Evolutionary conservation across 2,797 vertebrate species (phyloP), one percentile per base, ranked within the genome.

Genomic region (Urosaurus nigricauda): DNA sequence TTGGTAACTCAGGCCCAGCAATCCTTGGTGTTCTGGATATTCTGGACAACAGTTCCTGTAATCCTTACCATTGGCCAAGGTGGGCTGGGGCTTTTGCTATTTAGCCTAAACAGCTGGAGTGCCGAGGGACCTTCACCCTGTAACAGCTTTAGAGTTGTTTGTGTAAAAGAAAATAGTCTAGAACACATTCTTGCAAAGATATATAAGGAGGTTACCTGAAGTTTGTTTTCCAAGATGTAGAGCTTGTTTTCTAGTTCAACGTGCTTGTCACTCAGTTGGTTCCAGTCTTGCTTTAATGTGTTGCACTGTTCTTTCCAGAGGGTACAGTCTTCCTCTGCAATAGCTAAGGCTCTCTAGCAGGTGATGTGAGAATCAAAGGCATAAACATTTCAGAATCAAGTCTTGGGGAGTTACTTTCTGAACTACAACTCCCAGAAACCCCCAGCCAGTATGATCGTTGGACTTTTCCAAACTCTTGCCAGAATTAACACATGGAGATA

Each of bases 231-330:
- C 74, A 98, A 89, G 81, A 96, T 65, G 0, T 97, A 97, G 90
- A 98, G 95, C 89, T 97, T 97, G 84, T 96, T 98, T 16, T 90
- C 92, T 9, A 96, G 95, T 94, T 97, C 94, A 12, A 90, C 90
- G 60, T 98, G 97, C 0, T 94, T 97, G 3, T 94, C 90, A 93
- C 79, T 96, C 85, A 98, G 94, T 5, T 96, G 92, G 86, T 11
- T 95, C 92, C 95, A 94, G 8, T 94, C 97, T 0, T 96, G 94
- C 93, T 95, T 97, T 89, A 98, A 94, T 0, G 97, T 95, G 87
- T 97, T 93, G 2, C 96, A 97, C 83, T 98, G 96, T 84, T 95
- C 95, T 83, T 97, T 97, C 98, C 98, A 98, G 87, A 96, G 95
- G 86, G 95, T 89, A 0, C 97, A 97, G 71, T 98, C 98, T 65